Base-by-base conservation (phyloP, 2,113 vertebrate species). In the Paracanthobrama guichenoti region DNA sequence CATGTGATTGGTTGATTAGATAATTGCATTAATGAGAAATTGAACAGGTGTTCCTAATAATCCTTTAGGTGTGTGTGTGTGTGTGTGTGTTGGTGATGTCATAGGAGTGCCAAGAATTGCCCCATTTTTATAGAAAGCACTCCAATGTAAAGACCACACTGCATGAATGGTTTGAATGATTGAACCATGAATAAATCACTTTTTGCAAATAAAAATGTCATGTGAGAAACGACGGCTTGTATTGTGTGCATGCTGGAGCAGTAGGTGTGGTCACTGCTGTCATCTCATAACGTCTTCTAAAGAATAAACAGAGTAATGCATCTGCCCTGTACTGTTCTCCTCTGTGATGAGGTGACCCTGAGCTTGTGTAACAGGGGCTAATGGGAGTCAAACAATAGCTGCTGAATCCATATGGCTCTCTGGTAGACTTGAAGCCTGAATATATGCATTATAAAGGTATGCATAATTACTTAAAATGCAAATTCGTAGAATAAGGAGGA, bases 181-280 rank as follows among this genome's bases (percentile, higher is more conserved):
- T 57, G n/a, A 87, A 85, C 83, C 74, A 83, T 88, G 80, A 85
- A 77, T 83, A 64, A 91, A 83, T 84, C 81, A 44, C 72, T 71
- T 75, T 85, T 84, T 71, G 83, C 60, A 81, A 90, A 90, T 84
- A 87, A 83, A 87, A 86, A 91, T 69, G 81, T 91, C 87, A 87
- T 72, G 81, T 64, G 9, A 79, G 84, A 88, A 89, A 81, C 81
- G 76, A 79, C 75, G 75, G 88, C 74, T 86, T 85, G 82, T 66
- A 88, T 89, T 48, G 16, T 55, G 28, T 35, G 4, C 28, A 20
- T 16, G 18, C 48, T 20, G 71, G 22, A 14, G 24, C 18, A 26
- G 6, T 16, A 50, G n/a, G 64, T 67, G 28, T 35, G 64, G 64
- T 20, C 2, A 20, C 44, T 16, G 14, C n/a, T 53, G 72, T 72